Conservation (phyloP, 2,888 invertebrate genomes). For the Ormyrus pomaceus region DNA sequence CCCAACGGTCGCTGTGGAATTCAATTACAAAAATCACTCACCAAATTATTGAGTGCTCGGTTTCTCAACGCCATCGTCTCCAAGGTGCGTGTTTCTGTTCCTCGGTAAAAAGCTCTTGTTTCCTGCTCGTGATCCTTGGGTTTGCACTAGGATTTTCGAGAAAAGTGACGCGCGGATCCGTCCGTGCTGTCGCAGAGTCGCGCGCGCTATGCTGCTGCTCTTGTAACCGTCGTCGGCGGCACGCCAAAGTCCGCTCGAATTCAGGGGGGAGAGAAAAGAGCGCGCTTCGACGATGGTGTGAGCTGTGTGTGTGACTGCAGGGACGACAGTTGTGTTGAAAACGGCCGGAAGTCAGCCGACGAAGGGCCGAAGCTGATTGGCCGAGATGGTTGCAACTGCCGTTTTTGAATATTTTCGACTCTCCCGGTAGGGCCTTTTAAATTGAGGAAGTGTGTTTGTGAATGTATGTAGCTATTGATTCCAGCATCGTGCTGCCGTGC, state of each 20-base stretch:
- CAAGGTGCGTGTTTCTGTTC: slow-evolving; percentile 29
- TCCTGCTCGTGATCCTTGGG: neutral
- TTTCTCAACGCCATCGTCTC: slow-evolving; percentile 68
- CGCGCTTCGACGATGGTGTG: neutral
- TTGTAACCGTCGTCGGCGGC: slow-evolving; percentile 27
- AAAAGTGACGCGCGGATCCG: too few species aligned
- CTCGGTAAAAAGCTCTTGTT: neutral
- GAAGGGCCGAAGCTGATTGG: slow-evolving; percentile 2
- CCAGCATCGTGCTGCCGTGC: too few species aligned
- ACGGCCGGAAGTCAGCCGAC: neutral
- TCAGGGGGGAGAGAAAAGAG: neutral
- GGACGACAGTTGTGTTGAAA: slow-evolving; percentile 12
- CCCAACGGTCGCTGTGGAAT: slow-evolving; percentile 51
- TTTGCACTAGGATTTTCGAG: neutral
- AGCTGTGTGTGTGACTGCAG: slow-evolving; percentile 10
- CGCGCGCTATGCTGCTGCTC: slow-evolving; percentile 25
- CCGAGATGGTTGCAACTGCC: slow-evolving; percentile 26
- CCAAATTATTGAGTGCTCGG: slow-evolving; percentile 64
- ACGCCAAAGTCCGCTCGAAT: neutral
- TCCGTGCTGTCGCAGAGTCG: slow-evolving; percentile 9
- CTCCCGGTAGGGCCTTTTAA: neutral
- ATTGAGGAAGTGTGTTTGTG: neutral
- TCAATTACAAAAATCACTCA: slow-evolving; percentile 59
- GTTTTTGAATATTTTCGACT: slow-evolving; percentile 30
- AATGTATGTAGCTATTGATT: too few species aligned